These are phyloP conservation scores for Cryptotermes secundus DNA, from an alignment of 1,140 invertebrate genomes.

Conservation along the genomic window DNA sequence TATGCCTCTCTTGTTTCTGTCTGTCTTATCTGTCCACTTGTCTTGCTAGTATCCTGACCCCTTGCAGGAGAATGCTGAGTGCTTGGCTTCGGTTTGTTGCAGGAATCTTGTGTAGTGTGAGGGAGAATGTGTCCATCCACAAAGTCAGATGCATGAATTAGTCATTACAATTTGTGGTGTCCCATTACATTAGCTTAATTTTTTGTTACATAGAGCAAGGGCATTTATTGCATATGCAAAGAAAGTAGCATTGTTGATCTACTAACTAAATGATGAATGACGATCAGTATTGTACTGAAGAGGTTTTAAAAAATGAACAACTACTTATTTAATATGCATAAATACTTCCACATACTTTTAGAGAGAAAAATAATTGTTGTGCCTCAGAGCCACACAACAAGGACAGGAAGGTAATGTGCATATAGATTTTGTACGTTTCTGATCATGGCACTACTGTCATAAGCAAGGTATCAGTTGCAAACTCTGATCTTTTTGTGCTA, in stretches of 20 bases:
- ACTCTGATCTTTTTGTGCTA: no score
- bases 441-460: no score
- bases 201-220: not conserved
- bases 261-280: not conserved
- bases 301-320: not conserved
- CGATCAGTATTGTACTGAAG: not conserved
- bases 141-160: conserved; percentile 1
- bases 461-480: no score
- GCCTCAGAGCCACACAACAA: no score
- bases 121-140: conserved; percentile 4
- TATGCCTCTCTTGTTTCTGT: not conserved
- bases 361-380: no score
- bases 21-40: conserved; percentile 25
- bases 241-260: not conserved
- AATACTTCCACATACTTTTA: no score
- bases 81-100: conserved; percentile 17
- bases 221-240: not conserved
- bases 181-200: not conserved
- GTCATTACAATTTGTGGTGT: not conserved
- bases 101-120: conserved; percentile 16
- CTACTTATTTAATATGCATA: no score
- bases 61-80: conserved; percentile 14
- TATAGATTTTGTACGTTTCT: no score
- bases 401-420: no score
- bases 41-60: conserved; percentile 11